Conservation (phyloP, 2,797 vertebrate genomes). For the Astyanax mexicanus region DNA sequence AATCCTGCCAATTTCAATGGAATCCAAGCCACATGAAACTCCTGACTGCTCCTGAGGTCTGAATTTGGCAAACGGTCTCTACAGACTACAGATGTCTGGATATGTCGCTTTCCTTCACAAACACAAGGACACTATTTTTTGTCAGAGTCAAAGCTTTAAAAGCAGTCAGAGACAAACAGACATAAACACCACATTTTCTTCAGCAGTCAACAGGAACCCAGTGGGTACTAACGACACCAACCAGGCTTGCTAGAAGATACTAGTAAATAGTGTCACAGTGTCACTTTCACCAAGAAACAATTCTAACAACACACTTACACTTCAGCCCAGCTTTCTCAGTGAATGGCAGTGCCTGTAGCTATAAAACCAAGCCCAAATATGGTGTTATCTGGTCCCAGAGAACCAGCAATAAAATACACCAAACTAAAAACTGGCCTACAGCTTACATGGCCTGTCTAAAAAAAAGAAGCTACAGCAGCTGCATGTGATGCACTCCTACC, state of each 20-base stretch:
- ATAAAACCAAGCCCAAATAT: neutral
- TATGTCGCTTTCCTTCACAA: neutral
- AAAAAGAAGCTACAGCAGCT: neutral
- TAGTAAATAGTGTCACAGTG: neutral
- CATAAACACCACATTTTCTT: neutral
- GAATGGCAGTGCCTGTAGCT: neutral
- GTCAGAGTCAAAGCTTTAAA: neutral
- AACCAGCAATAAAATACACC: slow-evolving; percentile 2
- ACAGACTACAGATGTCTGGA: neutral
- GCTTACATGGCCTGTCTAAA: neutral
- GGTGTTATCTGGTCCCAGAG: neutral
- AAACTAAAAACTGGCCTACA: neutral
- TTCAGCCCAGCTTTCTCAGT: neutral
- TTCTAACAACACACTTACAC: neutral
- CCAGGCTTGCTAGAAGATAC: neutral
- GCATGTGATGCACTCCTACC: neutral
- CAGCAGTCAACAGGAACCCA: neutral
- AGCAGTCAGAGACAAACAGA: neutral
- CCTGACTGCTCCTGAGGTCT: neutral
- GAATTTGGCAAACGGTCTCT: neutral
- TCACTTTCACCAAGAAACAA: neutral
- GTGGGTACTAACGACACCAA: neutral
- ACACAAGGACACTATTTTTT: neutral
- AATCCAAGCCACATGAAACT: neutral
- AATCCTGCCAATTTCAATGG: neutral